These are phyloP conservation scores for Echinops telfairi DNA, from an alignment of 2,113 vertebrate genomes.

Conservation along the genomic window DNA sequence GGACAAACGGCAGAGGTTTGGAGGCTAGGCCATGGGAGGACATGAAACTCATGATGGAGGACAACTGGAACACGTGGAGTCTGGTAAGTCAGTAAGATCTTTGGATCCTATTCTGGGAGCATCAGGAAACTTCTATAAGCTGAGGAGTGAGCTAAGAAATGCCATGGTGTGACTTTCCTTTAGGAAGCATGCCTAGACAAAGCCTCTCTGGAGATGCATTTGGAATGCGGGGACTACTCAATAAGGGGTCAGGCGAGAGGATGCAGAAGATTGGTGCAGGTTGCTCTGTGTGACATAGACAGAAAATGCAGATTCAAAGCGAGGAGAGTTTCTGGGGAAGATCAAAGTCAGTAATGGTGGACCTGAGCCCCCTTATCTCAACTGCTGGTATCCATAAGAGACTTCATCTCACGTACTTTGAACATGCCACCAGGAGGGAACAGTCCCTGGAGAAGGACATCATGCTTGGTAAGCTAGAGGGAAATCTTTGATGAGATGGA, in stretches of 20 bases:
- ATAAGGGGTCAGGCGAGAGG: neutral
- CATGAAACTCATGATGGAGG: accelerated
- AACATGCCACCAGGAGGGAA: too few species aligned
- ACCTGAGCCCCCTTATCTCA: accelerated
- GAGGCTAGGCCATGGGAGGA: accelerated
- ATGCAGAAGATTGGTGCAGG: neutral
- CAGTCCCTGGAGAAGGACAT: too few species aligned
- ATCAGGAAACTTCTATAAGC: neutral
- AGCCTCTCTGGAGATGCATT: neutral
- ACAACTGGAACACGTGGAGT: accelerated
- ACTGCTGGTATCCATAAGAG: too few species aligned
- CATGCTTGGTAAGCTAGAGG: too few species aligned
- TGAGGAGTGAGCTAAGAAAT: neutral
- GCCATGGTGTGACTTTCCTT: accelerated
- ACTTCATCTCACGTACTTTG: too few species aligned
- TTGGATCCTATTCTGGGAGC: accelerated
- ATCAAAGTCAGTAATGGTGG: accelerated
- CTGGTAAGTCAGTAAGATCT: accelerated
- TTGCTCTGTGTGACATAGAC: neutral
- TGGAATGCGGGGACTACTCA: neutral
- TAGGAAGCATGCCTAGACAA: accelerated
- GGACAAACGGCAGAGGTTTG: neutral
- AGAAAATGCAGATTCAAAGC: neutral
- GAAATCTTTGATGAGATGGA: too few species aligned
- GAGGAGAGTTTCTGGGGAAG: accelerated